Evolutionary conservation across 2,797 vertebrate genomes (phyloP).

Genomic region (Coccyzus lansbergi): DNA sequence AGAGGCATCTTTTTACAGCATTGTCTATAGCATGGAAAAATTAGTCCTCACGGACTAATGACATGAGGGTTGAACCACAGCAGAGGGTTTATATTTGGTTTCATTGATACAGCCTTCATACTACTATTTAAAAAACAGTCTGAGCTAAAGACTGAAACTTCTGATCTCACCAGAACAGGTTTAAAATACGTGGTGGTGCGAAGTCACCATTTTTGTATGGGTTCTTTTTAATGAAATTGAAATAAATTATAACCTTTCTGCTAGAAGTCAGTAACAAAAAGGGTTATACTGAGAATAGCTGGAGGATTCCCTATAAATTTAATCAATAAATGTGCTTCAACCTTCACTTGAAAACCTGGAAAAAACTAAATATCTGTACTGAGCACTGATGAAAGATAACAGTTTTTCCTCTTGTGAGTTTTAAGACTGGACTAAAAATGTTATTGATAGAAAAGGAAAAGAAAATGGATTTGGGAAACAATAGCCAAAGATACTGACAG

Average conservation of each 20-base stretch:
- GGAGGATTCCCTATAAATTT: neutral
- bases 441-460: constrained; percentile 18
- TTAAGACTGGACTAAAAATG: neutral
- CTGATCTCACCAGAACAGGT: neutral
- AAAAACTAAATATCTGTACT: neutral
- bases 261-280: neutral
- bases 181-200: neutral
- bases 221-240: neutral
- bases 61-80: neutral
- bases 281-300: neutral
- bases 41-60: neutral
- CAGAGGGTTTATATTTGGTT: neutral
- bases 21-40: neutral
- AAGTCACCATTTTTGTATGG: neutral
- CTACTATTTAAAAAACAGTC: neutral
- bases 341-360: neutral
- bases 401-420: neutral
- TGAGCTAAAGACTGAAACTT: neutral
- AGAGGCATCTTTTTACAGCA: neutral
- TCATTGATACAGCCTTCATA: neutral
- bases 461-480: constrained; percentile 35
- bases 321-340: neutral
- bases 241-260: neutral
- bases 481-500: neutral
- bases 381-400: neutral